Conservation (phyloP, 2,797 vertebrate species). For the Chaetodon trifasciatus region DNA sequence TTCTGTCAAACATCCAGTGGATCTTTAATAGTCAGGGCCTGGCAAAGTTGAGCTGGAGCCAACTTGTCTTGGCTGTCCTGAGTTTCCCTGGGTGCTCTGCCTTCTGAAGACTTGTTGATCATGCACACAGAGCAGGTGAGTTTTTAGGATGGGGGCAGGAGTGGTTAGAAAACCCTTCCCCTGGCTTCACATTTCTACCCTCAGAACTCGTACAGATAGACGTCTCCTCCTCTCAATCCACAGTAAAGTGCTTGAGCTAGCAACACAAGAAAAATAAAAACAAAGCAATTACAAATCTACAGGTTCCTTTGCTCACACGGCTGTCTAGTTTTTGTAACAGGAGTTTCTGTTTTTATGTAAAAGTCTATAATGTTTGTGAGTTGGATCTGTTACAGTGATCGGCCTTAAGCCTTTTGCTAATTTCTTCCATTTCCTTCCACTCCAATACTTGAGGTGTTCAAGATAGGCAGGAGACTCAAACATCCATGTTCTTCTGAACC, state of each 20-base stretch:
- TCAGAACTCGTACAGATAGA: slow-evolving; percentile 27
- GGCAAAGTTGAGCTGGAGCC: background rate
- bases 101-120: slow-evolving; percentile 23
- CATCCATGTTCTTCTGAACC: slow-evolving; percentile 62
- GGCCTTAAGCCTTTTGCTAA: slow-evolving; percentile 14
- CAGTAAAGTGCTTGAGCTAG: slow-evolving; percentile 86
- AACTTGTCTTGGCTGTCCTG: background rate
- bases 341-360: slow-evolving; percentile 30
- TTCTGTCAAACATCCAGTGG: background rate
- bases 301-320: slow-evolving; percentile 56
- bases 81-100: slow-evolving; percentile 4
- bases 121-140: slow-evolving; percentile 25
- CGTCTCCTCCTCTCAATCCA: slow-evolving; percentile 36
- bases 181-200: slow-evolving; percentile 44
- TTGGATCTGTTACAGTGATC: slow-evolving; percentile 42
- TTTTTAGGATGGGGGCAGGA: slow-evolving; percentile 20
- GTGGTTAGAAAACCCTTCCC: slow-evolving; percentile 12
- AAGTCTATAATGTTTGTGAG: slow-evolving; percentile 35
- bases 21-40: background rate
- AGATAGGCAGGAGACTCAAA: slow-evolving; percentile 63
- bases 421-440: slow-evolving; percentile 43
- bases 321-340: slow-evolving; percentile 53
- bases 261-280: slow-evolving; percentile 51
- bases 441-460: slow-evolving; percentile 71
- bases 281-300: slow-evolving; percentile 43